Evolutionary conservation across 2,888 invertebrate genomes (phyloP).

Genomic region (Gisinianus flammeolus): DNA sequence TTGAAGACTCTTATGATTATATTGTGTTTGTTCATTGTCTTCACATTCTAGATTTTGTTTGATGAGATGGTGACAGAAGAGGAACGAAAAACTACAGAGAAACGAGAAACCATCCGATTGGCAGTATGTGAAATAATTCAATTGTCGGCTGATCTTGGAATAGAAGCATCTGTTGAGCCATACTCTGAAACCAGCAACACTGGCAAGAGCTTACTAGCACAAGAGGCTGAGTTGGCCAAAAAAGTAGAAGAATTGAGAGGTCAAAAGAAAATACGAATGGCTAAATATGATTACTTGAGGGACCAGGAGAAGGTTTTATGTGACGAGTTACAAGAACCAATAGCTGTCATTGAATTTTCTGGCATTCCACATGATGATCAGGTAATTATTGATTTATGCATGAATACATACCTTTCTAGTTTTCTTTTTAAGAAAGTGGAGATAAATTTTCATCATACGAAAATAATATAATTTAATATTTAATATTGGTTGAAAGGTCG

Average conservation of each 20-base stretch:
- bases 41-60: constrained; percentile 20
- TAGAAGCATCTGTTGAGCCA: not conserved
- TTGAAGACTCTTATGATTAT: not conserved
- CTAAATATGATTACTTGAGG: constrained; percentile 33
- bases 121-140: constrained; percentile 16
- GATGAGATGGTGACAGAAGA: constrained; percentile 27
- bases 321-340: constrained; percentile 26
- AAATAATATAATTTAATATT: no score
- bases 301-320: constrained; percentile 34
- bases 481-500: constrained; percentile 26
- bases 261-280: constrained; percentile 37
- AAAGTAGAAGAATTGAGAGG: constrained; percentile 1
- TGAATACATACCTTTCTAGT: no score
- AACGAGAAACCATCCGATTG: not conserved
- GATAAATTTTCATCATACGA: no score
- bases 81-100: constrained; percentile 20
- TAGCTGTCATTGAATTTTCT: constrained; percentile 21
- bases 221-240: constrained; percentile 4
- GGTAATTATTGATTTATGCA: constrained; percentile 13
- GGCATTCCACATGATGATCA: constrained; percentile 41
- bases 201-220: constrained; percentile 22
- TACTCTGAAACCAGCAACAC: not conserved
- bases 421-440: no score
- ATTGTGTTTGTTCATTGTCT: not conserved
- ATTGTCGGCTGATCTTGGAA: constrained; percentile 19